Conservation (phyloP, 2,113 vertebrate species). For the Ictalurus punctatus region DNA sequence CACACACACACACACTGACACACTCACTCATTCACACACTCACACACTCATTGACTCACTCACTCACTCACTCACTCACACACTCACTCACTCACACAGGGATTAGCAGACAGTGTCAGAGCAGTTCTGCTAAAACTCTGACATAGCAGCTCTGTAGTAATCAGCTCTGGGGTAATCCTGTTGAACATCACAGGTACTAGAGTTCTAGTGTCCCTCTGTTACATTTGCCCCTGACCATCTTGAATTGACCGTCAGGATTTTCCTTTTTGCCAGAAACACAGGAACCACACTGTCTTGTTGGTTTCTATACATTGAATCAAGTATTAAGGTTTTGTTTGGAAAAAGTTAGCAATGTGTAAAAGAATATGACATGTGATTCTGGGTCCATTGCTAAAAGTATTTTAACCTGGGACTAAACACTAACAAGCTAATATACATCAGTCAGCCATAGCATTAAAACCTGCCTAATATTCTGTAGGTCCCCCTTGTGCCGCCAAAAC, state of each 20-base stretch:
- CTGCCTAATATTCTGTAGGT: too few species aligned
- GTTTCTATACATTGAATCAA: neutral
- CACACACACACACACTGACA: slow-evolving; percentile 6
- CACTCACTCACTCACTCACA: too few species aligned
- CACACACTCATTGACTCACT: too few species aligned
- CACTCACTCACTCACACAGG: slow-evolving; percentile 61
- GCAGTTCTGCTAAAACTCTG: slow-evolving; percentile 66
- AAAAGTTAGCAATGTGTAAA: too few species aligned
- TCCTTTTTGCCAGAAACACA: neutral
- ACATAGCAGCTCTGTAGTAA: slow-evolving; percentile 69
- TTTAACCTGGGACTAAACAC: neutral
- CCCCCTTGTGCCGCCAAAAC: too few species aligned
- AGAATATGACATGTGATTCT: neutral
- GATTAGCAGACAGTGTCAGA: slow-evolving; percentile 62
- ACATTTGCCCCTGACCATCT: neutral
- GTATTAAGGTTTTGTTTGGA: too few species aligned
- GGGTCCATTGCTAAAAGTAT: neutral
- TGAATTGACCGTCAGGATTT: neutral
- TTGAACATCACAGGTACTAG: slow-evolving; percentile 64
- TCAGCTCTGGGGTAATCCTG: slow-evolving; percentile 68
- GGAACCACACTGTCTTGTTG: neutral
- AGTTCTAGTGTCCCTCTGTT: slow-evolving; percentile 51
- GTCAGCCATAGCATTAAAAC: too few species aligned
- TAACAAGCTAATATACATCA: neutral
- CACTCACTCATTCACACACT: neutral